Base-by-base conservation (phyloP, 2,797 vertebrate genomes). In the Momotus momota region DNA sequence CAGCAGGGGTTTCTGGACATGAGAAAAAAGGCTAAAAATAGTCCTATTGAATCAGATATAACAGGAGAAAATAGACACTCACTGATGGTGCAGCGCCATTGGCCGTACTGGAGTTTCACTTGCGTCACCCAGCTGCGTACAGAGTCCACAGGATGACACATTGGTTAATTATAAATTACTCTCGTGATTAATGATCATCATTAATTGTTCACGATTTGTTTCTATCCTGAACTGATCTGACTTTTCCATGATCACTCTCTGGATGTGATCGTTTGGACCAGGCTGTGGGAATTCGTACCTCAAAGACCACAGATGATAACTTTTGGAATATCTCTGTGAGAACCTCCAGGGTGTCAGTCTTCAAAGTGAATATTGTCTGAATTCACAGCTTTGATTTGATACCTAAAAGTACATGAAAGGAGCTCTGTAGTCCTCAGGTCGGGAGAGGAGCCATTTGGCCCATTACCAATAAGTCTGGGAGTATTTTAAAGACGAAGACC, bases 41-140 rank as follows among this genome's bases (percentile, higher is more conserved):
- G 41, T 66, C 20, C 43, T 16, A 10, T 23, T 7, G 62, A 49
- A 52, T 45, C 65, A 31, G 71, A 64, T 10, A 60, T 38, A 43
- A 4, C 9, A 2, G 66, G 35, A 73, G 66, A 66, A 60, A 48
- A 18, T 7, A 21, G 66, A 31, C 35, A 29, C 12, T 29, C 1
- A 1, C 16, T 0, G 2, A 27, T 23, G 35, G 3, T 16, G 48
- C 6, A 27, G 48, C 55, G 55, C 60, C 41, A 29, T n/a, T 62
- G 69, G 26, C 62, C 43, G 60, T 7, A 4, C 12, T 18, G 72
- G 72, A 71, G 58, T 52, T 90, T 35, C 46, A 9, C 70, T 22
- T 8, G 14, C 23, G 69, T 0, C 4, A 10, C 64, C 80, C 55
- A 1, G 11, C 14, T 15, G 46, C 0, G 0, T 29, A 15, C 0